Base-by-base conservation (phyloP, 2,888 invertebrate genomes). In the Polydesmus complanatus region DNA sequence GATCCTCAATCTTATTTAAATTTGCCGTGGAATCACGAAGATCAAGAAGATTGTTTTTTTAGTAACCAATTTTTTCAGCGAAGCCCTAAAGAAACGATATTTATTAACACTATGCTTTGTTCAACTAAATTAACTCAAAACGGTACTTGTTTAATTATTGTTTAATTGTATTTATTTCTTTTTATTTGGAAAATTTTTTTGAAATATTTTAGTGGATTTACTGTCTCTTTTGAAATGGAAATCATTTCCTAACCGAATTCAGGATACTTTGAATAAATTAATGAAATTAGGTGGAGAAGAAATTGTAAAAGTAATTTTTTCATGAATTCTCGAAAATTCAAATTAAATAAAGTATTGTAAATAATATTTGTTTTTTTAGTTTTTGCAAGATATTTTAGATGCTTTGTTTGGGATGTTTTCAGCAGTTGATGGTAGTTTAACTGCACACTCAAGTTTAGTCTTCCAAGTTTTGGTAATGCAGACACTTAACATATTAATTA, bases 71-170 rank as follows among this genome's bases (percentile, higher is more conserved):
- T 65, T 62, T 90, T 88, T 73, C 82, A 84, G 65, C 79, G 86
- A 68, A 90, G 89, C 66, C 82, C 86, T 64, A 89, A 88, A 73
- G 95, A 95, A 75, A 80, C 83, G 18, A 85, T 93, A 63, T 81
- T 82, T 51, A 81, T 95, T 11, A 83, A 82, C 68, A 92, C 94
- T 0, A 73, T 90, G 50, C 78, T 96, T 25, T 94, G 93, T 73
- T 95, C 95, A 23, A 95, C 95, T n/a, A 96, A 96, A 74, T 78
- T 95, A 8, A 95, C 96, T 0, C 95, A 95, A 75, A 95, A 95
- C 71, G 86, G 88, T 86, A 73, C 65, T 1, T 62, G n/a, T 48
- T 37, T 19, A 37, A 19, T n/a, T 8, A 37, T 37, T 37, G 37
- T 37, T 37, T 37, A 37, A 37, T 37, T 37, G n/a, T n/a, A 52